Conservation (phyloP, 1,140 invertebrate species). For the Plodia interpunctella region DNA sequence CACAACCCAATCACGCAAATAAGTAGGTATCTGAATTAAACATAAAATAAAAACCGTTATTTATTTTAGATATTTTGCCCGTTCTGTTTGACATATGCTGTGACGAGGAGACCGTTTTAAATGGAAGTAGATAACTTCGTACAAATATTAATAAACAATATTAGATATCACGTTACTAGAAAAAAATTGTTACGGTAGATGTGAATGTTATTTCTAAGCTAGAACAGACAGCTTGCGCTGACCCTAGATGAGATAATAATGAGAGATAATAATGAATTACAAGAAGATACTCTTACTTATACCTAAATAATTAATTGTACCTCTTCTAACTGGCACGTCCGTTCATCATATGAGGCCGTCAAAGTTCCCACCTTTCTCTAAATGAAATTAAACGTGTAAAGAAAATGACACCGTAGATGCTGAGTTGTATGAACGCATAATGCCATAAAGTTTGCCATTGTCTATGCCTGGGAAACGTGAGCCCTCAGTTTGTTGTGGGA, state of each 20-base stretch:
- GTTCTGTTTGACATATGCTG: too few relatives aligned
- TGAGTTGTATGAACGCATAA: background rate
- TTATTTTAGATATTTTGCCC: too few relatives aligned
- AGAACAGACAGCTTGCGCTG: too few relatives aligned
- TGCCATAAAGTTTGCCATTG: conserved; percentile 10
- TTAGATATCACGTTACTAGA: too few relatives aligned
- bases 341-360: background rate
- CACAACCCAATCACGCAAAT: too few relatives aligned
- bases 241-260: too few relatives aligned
- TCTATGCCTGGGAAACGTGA: conserved; percentile 18
- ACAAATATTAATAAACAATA: too few relatives aligned
- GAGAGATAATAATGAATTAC: background rate
- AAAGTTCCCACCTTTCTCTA: background rate
- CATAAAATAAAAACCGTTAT: background rate
- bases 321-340: background rate
- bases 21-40: too few relatives aligned
- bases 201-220: too few relatives aligned
- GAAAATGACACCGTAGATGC: background rate
- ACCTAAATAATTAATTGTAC: background rate
- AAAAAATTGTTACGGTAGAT: too few relatives aligned
- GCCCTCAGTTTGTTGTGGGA: conserved; percentile 16
- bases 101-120: too few relatives aligned
- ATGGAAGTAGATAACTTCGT: too few relatives aligned
- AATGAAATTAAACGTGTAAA: background rate
- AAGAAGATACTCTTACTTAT: background rate